Evolutionary conservation across 2,797 vertebrate genomes (phyloP), one percentile per base, ranked within the genome.

Genomic region (Hyperoplus lanceolatus): DNA sequence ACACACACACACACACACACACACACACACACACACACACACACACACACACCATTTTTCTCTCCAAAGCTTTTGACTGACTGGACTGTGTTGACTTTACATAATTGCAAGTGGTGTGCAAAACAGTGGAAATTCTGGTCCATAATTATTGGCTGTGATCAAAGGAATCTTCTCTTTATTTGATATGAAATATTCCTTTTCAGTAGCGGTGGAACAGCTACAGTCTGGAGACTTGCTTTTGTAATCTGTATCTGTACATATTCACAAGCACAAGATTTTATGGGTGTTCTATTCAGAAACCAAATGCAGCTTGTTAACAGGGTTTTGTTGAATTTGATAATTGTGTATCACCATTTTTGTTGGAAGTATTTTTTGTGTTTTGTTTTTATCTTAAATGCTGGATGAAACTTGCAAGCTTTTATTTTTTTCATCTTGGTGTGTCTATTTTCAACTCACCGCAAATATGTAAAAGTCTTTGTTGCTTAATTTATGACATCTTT

Each of bases 11-110:
- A 64, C 54, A 43, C 50, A 12, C 21, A 1, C 48, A 14, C 6
- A 2, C 42, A 29, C 80, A 64, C 54, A 43, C 50, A 12, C 21
- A 1, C 48, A 14, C 6, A 2, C 42, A 29, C 29, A 29, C 80
- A 59, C 51, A 41, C 46, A 12, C 21, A 1, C 48, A 14, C 6
- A 2, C 42, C 66, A 18, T 55, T 61, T 82, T 88, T 72, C 50
- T 64, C 45, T 59, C 57, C 41, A 43, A 73, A 69, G 83, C 68
- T 76, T 79, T 58, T 89, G 87, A 89, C 58, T 85, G 89, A 87
- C 89, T 88, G 86, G 68, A 54, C 61, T 60, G 51, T 56, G 70
- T 8, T 29, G 65, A 45, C 61, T 10, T 8, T 3, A 12, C 46
- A 53, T 71, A 53, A 77, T 72, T 76, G 55, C 21, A 62, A 41